Evolutionary conservation across 1,140 invertebrate genomes (phyloP), one percentile per base, ranked within the genome.

Genomic region (Vanessa tameamea): DNA sequence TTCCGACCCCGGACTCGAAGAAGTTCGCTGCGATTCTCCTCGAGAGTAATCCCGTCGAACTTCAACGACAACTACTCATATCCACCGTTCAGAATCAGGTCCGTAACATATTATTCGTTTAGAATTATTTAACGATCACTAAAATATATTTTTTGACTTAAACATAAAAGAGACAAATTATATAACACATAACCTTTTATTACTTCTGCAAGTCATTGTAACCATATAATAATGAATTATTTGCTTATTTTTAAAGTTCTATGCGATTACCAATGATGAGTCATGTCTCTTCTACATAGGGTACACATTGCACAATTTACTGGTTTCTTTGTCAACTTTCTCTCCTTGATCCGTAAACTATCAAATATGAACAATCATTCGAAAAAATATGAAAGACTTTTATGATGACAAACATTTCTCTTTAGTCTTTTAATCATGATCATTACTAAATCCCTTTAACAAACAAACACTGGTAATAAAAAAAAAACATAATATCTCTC

Each of bases 71-170:
- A 93, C 93, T 98, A 23, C 95, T 98, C 72, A 96, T 95, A 9
- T 95, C 96, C 71, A 96, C 96, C 82, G 96, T 97, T 85, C 95
- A 97, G 86, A 97, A 97, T 94, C 96, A 98, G 95, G 97, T 97
- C 53, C 14, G 26, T 31, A 31, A 4, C 2, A 31, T 6, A 31
- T 31, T 31, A 31, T 31, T 31, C 2, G 3, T 6, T 31, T 31
- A 31, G 3, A 31, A 31, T 2, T 31, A 6, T 31, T 31, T 31
- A 31, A 31, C 26, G 3, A 31, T 31, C 26, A 6, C 1, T 2
- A 31, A 31, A 31, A 31, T 1, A 31, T 31, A 1, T 31, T 31
- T 31, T 31, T 31, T 1, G n/a, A 15, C n/a, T n/a, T 51, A 43
- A 15, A 11, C 16, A 8, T 37, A 15, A 64, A 64, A 64, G 47